Evolutionary conservation across 1,140 invertebrate genomes (phyloP), one percentile per base, ranked within the genome.

Genomic region (Lepidurus apus): DNA sequence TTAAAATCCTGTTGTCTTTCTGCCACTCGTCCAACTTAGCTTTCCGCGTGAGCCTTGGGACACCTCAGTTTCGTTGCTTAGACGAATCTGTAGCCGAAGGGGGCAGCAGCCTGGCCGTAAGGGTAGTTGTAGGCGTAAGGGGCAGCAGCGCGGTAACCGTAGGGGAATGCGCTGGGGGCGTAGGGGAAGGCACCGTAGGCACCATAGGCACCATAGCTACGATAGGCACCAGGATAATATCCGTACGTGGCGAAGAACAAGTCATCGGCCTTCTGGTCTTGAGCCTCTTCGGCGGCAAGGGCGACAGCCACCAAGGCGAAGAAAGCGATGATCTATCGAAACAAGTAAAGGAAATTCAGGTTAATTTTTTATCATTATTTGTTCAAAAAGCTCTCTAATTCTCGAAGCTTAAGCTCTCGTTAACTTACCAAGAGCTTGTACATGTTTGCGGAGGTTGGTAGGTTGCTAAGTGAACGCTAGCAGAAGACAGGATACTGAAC

Each of bases 341-440:
- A 65, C 17, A 13, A 17, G 2, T 21, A 17, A 17, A 21, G 53
- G 21, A 9, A 21, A 65, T 17, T 13, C 13, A 65, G 21, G 53
- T 65, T 13, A 65, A 65, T 21, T 65, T 21, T 34, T 34, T 34
- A 3, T 34, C 34, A 34, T 65, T 7, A 65, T 65, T 9, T 65
- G 53, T 13, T 1, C 17, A 21, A 65, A 65, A 65, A 21, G 53
- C 3, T 3, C 1, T 34, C 8, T 21, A 9, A 65, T 65, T 65
- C 53, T 34, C 34, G 2, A 34, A 34, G 34, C n/a, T n/a, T n/a
- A 34, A 34, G n/a, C n/a, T n/a, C n/a, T 34, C 4, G 0, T 21
- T 65, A 65, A 8, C 13, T 65, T 65, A 65, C 53, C 53, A 65
- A 65, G 53, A 65, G 53, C 53, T 65, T 65, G 53, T 65, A 11